A percentile compares a stretch with the other conserved stretches of the same genome.
These are phyloP conservation scores for Tiliacea aurago DNA, from an alignment of 2,888 invertebrate genomes.

Conservation along the genomic window DNA sequence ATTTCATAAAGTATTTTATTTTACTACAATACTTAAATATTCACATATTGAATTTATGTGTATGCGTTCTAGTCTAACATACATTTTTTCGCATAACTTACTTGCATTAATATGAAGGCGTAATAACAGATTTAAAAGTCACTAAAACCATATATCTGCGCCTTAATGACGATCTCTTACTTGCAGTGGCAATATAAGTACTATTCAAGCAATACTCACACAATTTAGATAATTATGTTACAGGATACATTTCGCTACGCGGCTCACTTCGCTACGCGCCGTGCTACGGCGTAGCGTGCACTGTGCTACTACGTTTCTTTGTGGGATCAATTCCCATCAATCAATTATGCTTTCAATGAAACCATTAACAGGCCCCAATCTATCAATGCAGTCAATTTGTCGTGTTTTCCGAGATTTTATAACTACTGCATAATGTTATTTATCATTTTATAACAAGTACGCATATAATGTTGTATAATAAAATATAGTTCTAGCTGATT, in stretches of 20 bases:
- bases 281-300: conserved; percentile 34
- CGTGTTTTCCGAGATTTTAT: neutral
- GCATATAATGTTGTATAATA: conserved; percentile 23
- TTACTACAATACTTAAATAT: too few relatives aligned
- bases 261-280: conserved; percentile 9
- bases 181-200: neutral
- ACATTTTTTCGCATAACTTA: too few relatives aligned
- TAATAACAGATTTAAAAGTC: too few relatives aligned
- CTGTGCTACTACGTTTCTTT: conserved; percentile 13
- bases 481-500: conserved; percentile 4
- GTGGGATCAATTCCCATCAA: neutral
- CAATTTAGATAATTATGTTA: neutral
- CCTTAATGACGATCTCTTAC: neutral
- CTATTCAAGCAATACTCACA: neutral
- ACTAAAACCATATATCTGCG: too few relatives aligned
- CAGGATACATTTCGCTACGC: neutral
- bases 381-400: neutral
- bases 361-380: neutral
- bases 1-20: too few relatives aligned
- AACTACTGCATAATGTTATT: neutral
- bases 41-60: too few relatives aligned
- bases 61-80: too few relatives aligned
- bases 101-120: too few relatives aligned
- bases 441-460: conserved; percentile 4
- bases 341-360: conserved; percentile 10